Percentiles rank a stretch among this genome's conserved stretches.
Evolutionary conservation across 2,888 invertebrate species (phyloP).

Genomic region (Pollenia labialis): DNA sequence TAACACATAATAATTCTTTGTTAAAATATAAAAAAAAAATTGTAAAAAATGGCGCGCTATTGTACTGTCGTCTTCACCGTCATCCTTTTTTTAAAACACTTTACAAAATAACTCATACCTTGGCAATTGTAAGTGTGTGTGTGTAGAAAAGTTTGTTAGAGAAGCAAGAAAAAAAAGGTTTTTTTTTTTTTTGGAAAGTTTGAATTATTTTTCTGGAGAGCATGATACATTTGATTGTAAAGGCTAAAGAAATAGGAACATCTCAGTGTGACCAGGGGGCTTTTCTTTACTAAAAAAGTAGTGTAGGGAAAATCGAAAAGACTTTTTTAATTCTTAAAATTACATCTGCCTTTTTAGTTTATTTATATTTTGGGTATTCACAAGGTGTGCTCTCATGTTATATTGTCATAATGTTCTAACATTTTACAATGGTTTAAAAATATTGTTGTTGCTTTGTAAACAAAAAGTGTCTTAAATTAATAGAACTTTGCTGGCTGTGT

Average conservation of each 20-base stretch:
- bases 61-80: slow-evolving; percentile 46
- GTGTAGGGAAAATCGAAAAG: too few relatives aligned
- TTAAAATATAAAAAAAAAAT: slow-evolving; percentile 18
- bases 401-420: too few relatives aligned
- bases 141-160: slow-evolving; percentile 13
- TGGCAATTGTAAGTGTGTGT: slow-evolving; percentile 6
- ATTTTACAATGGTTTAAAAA: too few relatives aligned
- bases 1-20: slow-evolving; percentile 42
- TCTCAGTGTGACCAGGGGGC: background rate
- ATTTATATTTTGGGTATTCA: too few relatives aligned
- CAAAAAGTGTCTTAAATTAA: too few relatives aligned
- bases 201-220: slow-evolving; percentile 44
- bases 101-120: slow-evolving; percentile 34
- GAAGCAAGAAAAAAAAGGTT: slow-evolving; percentile 13
- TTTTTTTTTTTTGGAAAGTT: slow-evolving; percentile 30
- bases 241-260: background rate
- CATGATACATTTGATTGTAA: slow-evolving; percentile 25
- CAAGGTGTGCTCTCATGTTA: too few relatives aligned
- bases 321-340: too few relatives aligned
- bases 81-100: slow-evolving; percentile 34
- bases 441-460: too few relatives aligned
- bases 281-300: too few relatives aligned
- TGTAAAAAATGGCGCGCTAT: slow-evolving; percentile 49
- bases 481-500: too few relatives aligned
- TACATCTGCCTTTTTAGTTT: too few relatives aligned